These are phyloP conservation scores for Plotosus lineatus DNA, from an alignment of 2,113 vertebrate genomes.

Conservation along the genomic window DNA sequence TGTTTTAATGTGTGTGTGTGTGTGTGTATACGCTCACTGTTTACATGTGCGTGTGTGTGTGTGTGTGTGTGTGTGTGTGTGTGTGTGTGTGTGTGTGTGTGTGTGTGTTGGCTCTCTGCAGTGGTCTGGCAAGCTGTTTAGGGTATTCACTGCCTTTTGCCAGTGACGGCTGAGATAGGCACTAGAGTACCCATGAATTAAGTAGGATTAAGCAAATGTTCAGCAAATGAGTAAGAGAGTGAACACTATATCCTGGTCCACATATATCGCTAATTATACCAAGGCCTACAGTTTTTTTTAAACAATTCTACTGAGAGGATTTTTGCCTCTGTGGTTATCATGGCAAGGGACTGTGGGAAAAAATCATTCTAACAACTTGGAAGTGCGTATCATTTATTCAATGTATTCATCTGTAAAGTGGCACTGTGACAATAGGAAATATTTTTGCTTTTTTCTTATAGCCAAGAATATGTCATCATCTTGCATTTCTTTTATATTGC, in stretches of 20 bases:
- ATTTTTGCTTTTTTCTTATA: not conserved
- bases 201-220: too few species aligned
- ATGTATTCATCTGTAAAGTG: not conserved
- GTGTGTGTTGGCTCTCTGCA: too few species aligned
- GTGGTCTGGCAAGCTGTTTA: too few species aligned
- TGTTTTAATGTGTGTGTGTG: too few species aligned
- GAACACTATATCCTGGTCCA: slow-evolving; percentile 18
- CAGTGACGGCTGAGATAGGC: too few species aligned
- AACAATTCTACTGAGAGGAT: not conserved
- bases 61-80: too few species aligned
- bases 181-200: too few species aligned
- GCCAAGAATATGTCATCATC: not conserved
- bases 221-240: too few species aligned
- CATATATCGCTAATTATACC: slow-evolving; percentile 10
- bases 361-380: not conserved
- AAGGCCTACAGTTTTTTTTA: not conserved
- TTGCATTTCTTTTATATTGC: not conserved
- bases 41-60: too few species aligned
- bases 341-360: not conserved
- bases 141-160: too few species aligned
- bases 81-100: too few species aligned
- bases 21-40: too few species aligned
- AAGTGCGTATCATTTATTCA: not conserved
- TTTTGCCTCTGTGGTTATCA: not conserved
- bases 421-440: not conserved